Base-by-base conservation (phyloP, 2,113 vertebrate species). In the Nanorana parkeri region DNA sequence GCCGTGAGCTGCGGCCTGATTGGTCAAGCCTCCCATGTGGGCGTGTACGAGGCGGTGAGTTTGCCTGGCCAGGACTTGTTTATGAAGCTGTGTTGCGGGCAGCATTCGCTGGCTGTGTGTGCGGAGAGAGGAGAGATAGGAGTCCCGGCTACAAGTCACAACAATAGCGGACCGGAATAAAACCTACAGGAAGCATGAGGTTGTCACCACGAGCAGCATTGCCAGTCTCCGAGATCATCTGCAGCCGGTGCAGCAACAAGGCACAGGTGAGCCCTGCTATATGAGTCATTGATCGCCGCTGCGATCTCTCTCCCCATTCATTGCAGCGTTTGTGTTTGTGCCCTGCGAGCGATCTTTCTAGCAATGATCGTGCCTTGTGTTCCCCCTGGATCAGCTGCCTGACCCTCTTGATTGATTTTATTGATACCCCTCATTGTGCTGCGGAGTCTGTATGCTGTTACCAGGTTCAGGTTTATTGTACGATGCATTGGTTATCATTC, bases 221-320 rank as follows among this genome's bases (percentile, higher is more conserved):
- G 13, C 51, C 47, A 1, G 26, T 20, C 8, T 69, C 80, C 16
- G 80, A 82, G 16, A 82, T 82, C 80, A 60, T 82, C 24, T 82
- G 80, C 80, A 82, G 80, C 2, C 80, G 51, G 56, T 82, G 80
- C 64, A 76, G 60, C 61, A 66, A 81, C 71, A 75, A 82, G 63
- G 80, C 67, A 24, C 74, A 75, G 72, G 72, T 75, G 72, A 75
- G 72, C 26, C 5, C n/a, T n/a, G n/a, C n/a, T n/a, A n/a, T n/a
- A n/a, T n/a, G n/a, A n/a, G n/a, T n/a, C n/a, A n/a, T n/a, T n/a
- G n/a, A n/a, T n/a, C n/a, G n/a, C n/a, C n/a, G n/a, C 2, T 10
- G 69, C 1, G 41, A 41, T 41, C 41, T 3, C 41, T 41, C 4
- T 1, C 10, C 1, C 10, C 41, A 47, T 11, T 47, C 41, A 47